Evolutionary conservation across 2,113 vertebrate genomes (phyloP).

Genomic region (Motacilla alba): DNA sequence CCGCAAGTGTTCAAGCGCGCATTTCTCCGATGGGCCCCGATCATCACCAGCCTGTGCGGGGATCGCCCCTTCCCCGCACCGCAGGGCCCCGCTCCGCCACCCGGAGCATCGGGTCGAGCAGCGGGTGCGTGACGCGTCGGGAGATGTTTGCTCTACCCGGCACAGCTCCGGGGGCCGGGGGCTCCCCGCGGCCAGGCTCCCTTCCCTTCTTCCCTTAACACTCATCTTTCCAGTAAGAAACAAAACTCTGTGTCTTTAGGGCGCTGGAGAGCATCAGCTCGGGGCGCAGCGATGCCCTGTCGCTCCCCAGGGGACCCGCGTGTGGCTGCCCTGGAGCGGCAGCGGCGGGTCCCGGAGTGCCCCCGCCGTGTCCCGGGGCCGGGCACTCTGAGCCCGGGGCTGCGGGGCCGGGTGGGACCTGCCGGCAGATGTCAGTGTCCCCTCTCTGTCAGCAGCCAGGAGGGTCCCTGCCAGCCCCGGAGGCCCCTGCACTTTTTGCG

Average conservation of each 20-base stretch:
- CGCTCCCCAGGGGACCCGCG: not conserved
- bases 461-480: not conserved
- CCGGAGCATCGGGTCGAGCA: not conserved
- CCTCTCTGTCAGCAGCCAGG: not conserved
- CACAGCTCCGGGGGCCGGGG: not conserved
- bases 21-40: not conserved
- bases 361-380: not conserved
- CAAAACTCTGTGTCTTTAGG: not conserved
- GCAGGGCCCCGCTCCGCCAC: not conserved
- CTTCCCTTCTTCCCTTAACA: not conserved
- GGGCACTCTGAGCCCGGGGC: not conserved
- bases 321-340: not conserved
- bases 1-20: not conserved
- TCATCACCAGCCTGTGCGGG: too few species aligned
- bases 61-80: not conserved
- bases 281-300: not conserved
- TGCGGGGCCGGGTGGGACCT: not conserved
- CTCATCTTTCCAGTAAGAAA: not conserved
- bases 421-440: conserved; percentile 63
- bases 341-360: not conserved
- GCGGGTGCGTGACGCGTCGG: not conserved
- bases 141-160: not conserved
- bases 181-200: not conserved
- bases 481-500: not conserved
- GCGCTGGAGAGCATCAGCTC: not conserved